These are phyloP conservation scores for Antennarius maculatus DNA, from an alignment of 2,797 vertebrate genomes.

Conservation along the genomic window DNA sequence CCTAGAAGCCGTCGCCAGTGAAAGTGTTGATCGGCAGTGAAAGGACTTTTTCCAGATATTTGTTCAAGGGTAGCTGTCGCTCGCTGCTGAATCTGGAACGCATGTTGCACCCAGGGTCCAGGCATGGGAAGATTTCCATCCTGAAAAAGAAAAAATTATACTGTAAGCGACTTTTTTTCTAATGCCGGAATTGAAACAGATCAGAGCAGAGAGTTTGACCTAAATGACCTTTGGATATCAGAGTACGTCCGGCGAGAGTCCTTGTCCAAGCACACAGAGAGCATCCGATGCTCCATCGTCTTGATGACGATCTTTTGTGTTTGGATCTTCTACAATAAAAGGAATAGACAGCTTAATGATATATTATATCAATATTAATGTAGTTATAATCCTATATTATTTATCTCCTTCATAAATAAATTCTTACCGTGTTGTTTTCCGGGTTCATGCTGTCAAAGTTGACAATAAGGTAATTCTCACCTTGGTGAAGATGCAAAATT, in stretches of 20 bases:
- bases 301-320: slow-evolving; percentile 78
- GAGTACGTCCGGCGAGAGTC: slow-evolving; percentile 82
- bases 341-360: neutral
- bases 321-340: slow-evolving; percentile 68
- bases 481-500: slow-evolving; percentile 51
- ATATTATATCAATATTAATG: too few relatives aligned
- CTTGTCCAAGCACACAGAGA: slow-evolving; percentile 85
- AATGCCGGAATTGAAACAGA: fast-evolving
- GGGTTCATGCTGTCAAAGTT: slow-evolving; percentile 76
- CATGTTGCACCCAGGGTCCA: slow-evolving; percentile 82
- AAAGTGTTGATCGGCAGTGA: slow-evolving; percentile 91
- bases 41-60: slow-evolving; percentile 80
- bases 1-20: slow-evolving; percentile 74
- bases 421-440: slow-evolving; percentile 36
- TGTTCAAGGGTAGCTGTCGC: slow-evolving; percentile 65
- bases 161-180: neutral
- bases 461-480: slow-evolving; percentile 77
- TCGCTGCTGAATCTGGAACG: slow-evolving; percentile 55
- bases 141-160: slow-evolving; percentile 58
- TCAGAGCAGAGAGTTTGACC: neutral
- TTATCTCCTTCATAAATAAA: neutral
- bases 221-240: slow-evolving; percentile 82
- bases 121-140: slow-evolving; percentile 83
- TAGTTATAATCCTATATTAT: too few relatives aligned
- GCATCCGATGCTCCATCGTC: slow-evolving; percentile 80